A percentile compares a stretch with the other conserved stretches of the same genome.
Evolutionary conservation across 2,797 vertebrate genomes (phyloP).

Genomic region (Hemitrygon akajei): DNA sequence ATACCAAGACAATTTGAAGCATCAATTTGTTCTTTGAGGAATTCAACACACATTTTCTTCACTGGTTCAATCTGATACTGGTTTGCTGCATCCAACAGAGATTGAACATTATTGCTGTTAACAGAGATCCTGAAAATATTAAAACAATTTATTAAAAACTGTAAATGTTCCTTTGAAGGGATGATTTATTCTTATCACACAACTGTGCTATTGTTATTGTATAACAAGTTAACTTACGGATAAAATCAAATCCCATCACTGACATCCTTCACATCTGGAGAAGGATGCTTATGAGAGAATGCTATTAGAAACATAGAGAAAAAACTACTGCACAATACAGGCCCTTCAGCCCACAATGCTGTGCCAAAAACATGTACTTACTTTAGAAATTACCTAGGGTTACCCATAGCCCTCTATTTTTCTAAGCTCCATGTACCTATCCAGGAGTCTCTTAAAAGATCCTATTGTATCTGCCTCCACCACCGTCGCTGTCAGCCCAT

Average conservation of each 20-base stretch:
- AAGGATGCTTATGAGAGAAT: too few species aligned
- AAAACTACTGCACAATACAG: too few species aligned
- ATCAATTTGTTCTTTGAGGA: constrained; percentile 93
- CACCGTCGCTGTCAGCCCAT: too few species aligned
- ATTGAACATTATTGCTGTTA: constrained; percentile 95
- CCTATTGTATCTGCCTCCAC: too few species aligned
- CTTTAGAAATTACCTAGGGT: too few species aligned
- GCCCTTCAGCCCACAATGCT: too few species aligned
- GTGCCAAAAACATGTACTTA: too few species aligned
- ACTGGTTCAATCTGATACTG: constrained; percentile 97
- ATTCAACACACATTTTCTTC: constrained; percentile 97
- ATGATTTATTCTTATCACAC: background rate
- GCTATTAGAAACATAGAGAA: too few species aligned
- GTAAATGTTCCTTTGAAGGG: background rate
- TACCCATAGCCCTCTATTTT: too few species aligned
- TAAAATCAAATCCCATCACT: background rate
- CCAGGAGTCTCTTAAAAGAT: too few species aligned
- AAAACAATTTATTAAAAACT: background rate
- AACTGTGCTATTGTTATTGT: background rate
- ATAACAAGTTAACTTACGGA: background rate
- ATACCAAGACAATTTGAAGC: constrained; percentile 93
- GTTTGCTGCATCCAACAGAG: constrained; percentile 90
- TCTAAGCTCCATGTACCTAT: too few species aligned
- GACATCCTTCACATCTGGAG: too few species aligned
- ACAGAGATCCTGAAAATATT: constrained; percentile 78